These are phyloP conservation scores for Cyaniris semiargus DNA, from an alignment of 2,888 invertebrate species.

Conservation along the genomic window DNA sequence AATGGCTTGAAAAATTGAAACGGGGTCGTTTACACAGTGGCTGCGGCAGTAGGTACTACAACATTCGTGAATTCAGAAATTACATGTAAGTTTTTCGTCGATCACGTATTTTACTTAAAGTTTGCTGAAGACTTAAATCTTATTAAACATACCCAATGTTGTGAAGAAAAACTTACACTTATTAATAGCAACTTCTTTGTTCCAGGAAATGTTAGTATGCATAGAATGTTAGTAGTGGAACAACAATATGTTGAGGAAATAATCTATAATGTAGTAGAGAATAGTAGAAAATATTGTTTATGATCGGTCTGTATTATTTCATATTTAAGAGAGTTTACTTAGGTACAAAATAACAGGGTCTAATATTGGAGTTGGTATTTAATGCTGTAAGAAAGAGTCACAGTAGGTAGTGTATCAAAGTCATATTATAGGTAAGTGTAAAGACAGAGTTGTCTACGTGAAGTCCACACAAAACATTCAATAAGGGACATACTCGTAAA, in stretches of 20 bases:
- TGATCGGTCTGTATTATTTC: neutral
- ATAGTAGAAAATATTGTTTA: neutral
- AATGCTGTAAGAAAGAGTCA: neutral
- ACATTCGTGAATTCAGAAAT: constrained; percentile 6
- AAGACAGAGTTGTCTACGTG: neutral
- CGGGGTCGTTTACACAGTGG: neutral
- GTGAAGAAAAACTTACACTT: constrained; percentile 1
- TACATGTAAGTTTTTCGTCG: constrained; percentile 1
- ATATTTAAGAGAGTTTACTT: neutral
- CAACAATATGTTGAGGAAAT: neutral
- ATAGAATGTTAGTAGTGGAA: constrained; percentile 46
- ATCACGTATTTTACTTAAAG: neutral
- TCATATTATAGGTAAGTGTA: neutral
- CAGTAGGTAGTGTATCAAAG: neutral
- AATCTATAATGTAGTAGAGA: neutral
- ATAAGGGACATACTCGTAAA: neutral
- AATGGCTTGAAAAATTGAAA: constrained; percentile 3
- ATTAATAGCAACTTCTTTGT: constrained; percentile 10
- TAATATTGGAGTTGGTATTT: neutral
- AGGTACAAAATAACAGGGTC: neutral
- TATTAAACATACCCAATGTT: neutral
- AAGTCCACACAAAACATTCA: neutral
- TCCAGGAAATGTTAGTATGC: constrained; percentile 59
- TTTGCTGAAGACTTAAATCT: neutral
- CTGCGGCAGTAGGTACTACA: constrained; percentile 1